Base-by-base conservation (phyloP, 2,797 vertebrate species). In the Helostoma temminkii region DNA sequence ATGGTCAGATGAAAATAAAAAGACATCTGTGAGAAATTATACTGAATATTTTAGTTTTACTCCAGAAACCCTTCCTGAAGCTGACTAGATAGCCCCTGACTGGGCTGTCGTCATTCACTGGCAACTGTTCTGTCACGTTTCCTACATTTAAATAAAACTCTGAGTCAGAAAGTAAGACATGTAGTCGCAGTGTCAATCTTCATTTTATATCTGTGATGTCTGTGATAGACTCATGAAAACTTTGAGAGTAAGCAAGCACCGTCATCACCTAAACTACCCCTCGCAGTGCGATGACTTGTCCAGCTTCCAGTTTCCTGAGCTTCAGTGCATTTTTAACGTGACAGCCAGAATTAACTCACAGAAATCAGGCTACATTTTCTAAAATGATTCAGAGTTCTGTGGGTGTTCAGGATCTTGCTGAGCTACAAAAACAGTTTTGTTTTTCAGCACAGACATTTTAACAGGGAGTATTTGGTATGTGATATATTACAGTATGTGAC, bases 361-460 rank as follows among this genome's bases (percentile, higher is more conserved):
- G n/a, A n/a, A 36, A 11, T 11, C 34, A 24, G 19, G 25, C 53
- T 19, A 62, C 34, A 19, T 49, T 25, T 50, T 30, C 3, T 0
- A 42, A 47, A 57, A 11, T 37, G 59, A 74, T 36, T 74, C 48
- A 71, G 41, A 53, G 28, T 2, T 3, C 21, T 45, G 30, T 67
- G 53, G 34, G 37, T 24, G 24, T 48, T 12, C 21, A 9, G 22
- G 25, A 45, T 69, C 45, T 64, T n/a, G 4, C 30, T 47, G 25
- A 34, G 52, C 34, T 62, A 39, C 43, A 73, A 58, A 66, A 80
- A 62, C 39, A 56, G 26, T 68, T 69, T 66, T 57, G 25, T 49
- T 41, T 21, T 9, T 39, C 56, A 62, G 14, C 28, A 42, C 10
- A 7, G 16, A 50, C 1, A 5, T 70, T 19, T 62, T 50, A 57